Base-by-base conservation (phyloP, 2,113 vertebrate genomes). In the Sander vitreus region DNA sequence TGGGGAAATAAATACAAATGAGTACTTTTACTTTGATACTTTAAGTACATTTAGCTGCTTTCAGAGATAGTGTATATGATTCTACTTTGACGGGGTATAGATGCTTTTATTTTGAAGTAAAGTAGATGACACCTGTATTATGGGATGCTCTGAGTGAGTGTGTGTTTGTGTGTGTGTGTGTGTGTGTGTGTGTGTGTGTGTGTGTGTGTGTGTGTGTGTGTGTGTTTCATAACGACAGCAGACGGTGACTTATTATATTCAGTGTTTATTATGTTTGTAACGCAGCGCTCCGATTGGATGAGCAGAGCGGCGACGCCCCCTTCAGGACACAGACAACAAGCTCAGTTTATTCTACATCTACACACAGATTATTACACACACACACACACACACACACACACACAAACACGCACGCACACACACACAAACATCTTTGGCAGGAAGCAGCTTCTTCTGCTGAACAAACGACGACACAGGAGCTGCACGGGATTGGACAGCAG, bases 391-490 rank as follows among this genome's bases (percentile, higher is more conserved):
- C 43, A 36, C 62, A 33, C 27, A 60, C 60, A 55, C 19, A 23
- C 69, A 60, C 55, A 69, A 30, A 72, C 71, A 76, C 51, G 60
- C 71, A 58, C 71, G 25, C n/a, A 57, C 15, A 72, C 59, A 48
- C 53, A 81, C 0, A 80, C 0, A 70, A 0, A 80, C 65, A 4
- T 86, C 88, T 88, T 86, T 88, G 76, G 83, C 87, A 66, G 60
- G 64, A 86, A 86, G 87, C 85, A 88, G 87, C 85, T 84, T 83
- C 73, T 77, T 81, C 73, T 81, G 64, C 69, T 81, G 33, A 70
- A 87, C 69, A 81, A 63, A 84, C 5, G 1, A 77, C 65, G 1
- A 77, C 65, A 82, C 23, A 7, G 64, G 39, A 85, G 74, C 80
- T 84, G 85, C 36, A 62, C 36, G 8, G 58, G 45, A 72, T 45